phyloP scores from a whole-genome alignment of 2,888 invertebrate genomes.

The Mythimna pallens region DNA sequence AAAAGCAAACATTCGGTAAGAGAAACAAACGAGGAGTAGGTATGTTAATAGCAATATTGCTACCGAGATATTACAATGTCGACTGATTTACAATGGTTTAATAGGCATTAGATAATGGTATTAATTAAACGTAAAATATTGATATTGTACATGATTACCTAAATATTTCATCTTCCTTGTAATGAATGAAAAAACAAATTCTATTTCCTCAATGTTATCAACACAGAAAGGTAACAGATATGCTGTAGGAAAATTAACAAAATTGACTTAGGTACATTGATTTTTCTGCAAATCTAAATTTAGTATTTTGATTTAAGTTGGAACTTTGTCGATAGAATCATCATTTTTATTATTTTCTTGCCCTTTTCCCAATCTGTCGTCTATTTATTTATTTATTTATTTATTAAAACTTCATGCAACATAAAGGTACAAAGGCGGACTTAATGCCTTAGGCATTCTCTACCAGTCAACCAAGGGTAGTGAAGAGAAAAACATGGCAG shows the following conservation, averaged over 20 bases:
- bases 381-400: no score
- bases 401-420: no score
- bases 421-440: no score
- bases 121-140: background rate
- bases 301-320: background rate
- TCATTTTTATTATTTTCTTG: background rate
- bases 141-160: background rate
- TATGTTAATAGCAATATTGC: background rate
- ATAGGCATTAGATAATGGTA: background rate
- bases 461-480: no score
- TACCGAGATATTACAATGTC: background rate
- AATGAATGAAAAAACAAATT: background rate
- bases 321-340: background rate
- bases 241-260: background rate
- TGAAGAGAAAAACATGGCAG: no score
- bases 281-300: background rate
- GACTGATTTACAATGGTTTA: background rate
- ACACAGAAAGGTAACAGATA: background rate
- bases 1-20: constrained; percentile 20
- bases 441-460: no score
- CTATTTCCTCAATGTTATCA: background rate
- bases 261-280: background rate
- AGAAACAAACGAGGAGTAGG: constrained; percentile 19
- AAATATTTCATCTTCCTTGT: background rate
- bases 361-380: no score